These are phyloP conservation scores for Cataglyphis altisquamis DNA, from an alignment of 2,888 invertebrate genomes.

Conservation along the genomic window DNA sequence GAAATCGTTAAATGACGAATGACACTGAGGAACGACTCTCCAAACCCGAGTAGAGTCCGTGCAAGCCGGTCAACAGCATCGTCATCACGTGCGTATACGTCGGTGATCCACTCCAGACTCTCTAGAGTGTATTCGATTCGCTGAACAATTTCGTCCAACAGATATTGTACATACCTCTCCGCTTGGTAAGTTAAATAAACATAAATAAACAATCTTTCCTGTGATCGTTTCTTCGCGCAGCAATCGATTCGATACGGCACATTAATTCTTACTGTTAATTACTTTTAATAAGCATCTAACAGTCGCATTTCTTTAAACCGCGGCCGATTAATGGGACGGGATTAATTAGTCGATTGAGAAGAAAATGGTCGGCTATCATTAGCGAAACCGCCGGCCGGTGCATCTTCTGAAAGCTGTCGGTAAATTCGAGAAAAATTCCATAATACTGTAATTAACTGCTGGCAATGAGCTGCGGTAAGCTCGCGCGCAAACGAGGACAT, in stretches of 20 bases:
- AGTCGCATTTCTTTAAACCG: conserved; percentile 24
- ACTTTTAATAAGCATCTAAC: conserved; percentile 30
- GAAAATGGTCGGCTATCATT: background rate
- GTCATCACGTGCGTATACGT: too few species aligned
- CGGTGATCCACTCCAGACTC: too few species aligned
- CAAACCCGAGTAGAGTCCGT: too few species aligned
- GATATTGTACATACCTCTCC: background rate
- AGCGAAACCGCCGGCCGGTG: background rate
- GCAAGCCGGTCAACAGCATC: too few species aligned
- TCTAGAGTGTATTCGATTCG: background rate
- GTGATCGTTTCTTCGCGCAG: conserved; percentile 1
- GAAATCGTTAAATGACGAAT: too few species aligned
- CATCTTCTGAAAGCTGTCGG: background rate
- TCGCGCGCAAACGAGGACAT: background rate
- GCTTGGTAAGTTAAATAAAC: conserved; percentile 31
- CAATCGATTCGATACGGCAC: background rate
- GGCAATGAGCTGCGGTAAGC: background rate
- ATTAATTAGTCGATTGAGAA: conserved; percentile 5
- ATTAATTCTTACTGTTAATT: conserved; percentile 35
- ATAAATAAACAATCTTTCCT: conserved; percentile 37
- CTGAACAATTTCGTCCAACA: background rate
- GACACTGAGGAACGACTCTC: too few species aligned
- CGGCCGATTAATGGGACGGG: background rate
- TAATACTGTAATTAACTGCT: conserved; percentile 12
- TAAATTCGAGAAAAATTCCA: conserved; percentile 4